Base-by-base conservation (phyloP, 2,888 invertebrate genomes). In the Tenthredo scrophulariae region DNA sequence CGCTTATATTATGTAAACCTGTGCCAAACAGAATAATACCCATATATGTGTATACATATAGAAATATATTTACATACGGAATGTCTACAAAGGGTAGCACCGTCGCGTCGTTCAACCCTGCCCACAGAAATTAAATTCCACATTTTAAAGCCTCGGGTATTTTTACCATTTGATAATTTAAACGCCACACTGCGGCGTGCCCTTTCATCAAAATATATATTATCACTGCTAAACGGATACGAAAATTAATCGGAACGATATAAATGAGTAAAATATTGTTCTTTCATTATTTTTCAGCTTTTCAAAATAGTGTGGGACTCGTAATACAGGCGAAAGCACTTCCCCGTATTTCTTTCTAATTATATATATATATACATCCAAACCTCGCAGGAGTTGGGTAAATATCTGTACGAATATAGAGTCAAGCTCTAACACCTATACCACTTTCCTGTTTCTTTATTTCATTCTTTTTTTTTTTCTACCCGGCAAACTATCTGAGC, bases 71-170 rank as follows among this genome's bases (percentile, higher is more conserved):
- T 67, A 67, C 67, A 67, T 67, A 67, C 72, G 29, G 72, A 74
- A 74, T 43, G 72, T 74, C 40, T 43, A 43, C 72, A 74, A 74
- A 74, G 72, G 72, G 37, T 43, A 74, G 22, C 43, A 43, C 40
- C 40, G 33, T 33, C 10, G 9, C 43, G 40, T 74, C 37, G 29
- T 70, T 26, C 70, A 22, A n/a, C 43, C 67, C 33, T 74, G 72
- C 40, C 72, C n/a, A 74, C 43, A n/a, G 37, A 74, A 74, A 74
- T 74, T 74, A 74, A 74, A 74, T 74, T 43, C 22, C 40, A 74
- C 15, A 22, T 43, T 43, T 74, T 26, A 74, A 40, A 74, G 72
- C 72, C 72, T 13, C 72, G 40, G 72, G 43, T 10, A 74, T 43
- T 43, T 43, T 74, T 74, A 15, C 43, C 22, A 22, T 13, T 74